A percentile compares a stretch with the other conserved stretches of the same genome.
Evolutionary conservation across 2,888 invertebrate species (phyloP).

Genomic region (Oscheius sp.): DNA sequence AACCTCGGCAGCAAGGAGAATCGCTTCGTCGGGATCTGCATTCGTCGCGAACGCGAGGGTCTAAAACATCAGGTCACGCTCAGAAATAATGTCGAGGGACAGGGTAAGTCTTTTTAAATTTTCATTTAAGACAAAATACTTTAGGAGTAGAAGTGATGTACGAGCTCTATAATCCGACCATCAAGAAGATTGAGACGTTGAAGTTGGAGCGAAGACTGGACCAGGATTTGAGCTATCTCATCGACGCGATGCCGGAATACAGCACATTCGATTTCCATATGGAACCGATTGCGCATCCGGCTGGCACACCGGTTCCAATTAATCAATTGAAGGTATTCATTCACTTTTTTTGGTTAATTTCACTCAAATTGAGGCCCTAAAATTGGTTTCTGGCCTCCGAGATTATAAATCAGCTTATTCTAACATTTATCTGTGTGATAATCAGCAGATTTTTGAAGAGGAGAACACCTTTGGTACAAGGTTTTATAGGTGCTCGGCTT

Average conservation of each 20-base stretch:
- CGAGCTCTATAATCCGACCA: slow-evolving; percentile 91
- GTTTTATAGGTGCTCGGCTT: no score
- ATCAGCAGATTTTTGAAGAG: no score
- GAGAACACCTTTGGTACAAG: no score
- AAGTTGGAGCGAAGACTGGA: slow-evolving; percentile 92
- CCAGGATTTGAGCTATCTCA: slow-evolving; percentile 86
- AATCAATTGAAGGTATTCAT: slow-evolving; percentile 78
- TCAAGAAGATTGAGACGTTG: slow-evolving; percentile 89
- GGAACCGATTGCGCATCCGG: slow-evolving; percentile 84
- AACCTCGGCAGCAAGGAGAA: slow-evolving; percentile 76
- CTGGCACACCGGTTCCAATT: slow-evolving; percentile 84
- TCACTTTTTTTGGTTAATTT: background rate
- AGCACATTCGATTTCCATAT: slow-evolving; percentile 88
- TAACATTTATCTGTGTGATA: no score
- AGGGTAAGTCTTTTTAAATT: slow-evolving; percentile 77
- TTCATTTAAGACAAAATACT: slow-evolving; percentile 28
- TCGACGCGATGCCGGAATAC: slow-evolving; percentile 86
- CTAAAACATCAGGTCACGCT: slow-evolving; percentile 87
- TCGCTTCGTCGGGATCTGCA: slow-evolving; percentile 93
- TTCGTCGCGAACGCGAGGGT: slow-evolving; percentile 85
- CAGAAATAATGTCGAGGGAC: slow-evolving; percentile 91
- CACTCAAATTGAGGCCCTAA: background rate
- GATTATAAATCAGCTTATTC: no score
- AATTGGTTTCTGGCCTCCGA: background rate
- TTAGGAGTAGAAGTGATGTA: slow-evolving; percentile 82